phyloP scores from a whole-genome alignment of 2,888 invertebrate genomes.

The Boloria euphrosyne region DNA sequence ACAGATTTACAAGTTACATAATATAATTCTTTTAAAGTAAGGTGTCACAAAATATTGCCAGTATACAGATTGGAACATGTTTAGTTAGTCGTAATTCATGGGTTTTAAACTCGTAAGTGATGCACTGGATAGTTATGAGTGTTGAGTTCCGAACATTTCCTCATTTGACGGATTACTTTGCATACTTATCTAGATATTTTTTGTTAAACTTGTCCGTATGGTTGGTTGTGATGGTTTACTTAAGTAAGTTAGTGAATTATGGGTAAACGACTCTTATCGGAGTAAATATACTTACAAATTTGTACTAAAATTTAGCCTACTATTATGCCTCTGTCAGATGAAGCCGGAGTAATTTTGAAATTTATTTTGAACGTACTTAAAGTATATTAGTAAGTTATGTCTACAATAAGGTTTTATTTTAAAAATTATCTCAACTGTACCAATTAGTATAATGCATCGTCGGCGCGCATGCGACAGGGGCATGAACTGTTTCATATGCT shows the following conservation, averaged over 20 bases:
- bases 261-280: slow-evolving; percentile 66
- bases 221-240: slow-evolving; percentile 83
- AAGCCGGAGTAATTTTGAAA: slow-evolving; percentile 38
- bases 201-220: slow-evolving; percentile 78
- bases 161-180: slow-evolving; percentile 66
- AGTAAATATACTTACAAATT: slow-evolving; percentile 61
- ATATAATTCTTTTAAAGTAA: slow-evolving; percentile 63
- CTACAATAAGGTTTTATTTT: slow-evolving; percentile 32
- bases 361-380: slow-evolving; percentile 65
- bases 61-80: slow-evolving; percentile 64
- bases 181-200: slow-evolving; percentile 57
- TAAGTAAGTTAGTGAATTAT: slow-evolving; percentile 79
- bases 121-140: slow-evolving; percentile 62
- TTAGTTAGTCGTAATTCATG: slow-evolving; percentile 55
- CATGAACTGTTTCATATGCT: slow-evolving; percentile 56
- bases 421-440: slow-evolving; percentile 40
- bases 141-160: slow-evolving; percentile 42
- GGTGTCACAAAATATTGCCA: slow-evolving; percentile 76
- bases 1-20: slow-evolving; percentile 74
- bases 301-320: slow-evolving; percentile 60
- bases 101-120: slow-evolving; percentile 69
- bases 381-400: slow-evolving; percentile 40
- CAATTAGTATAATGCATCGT: slow-evolving; percentile 45
- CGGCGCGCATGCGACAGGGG: slow-evolving; percentile 48
- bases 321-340: slow-evolving; percentile 52